These are phyloP conservation scores for Anguilla anguilla DNA, from an alignment of 2,797 vertebrate species.

Conservation along the genomic window DNA sequence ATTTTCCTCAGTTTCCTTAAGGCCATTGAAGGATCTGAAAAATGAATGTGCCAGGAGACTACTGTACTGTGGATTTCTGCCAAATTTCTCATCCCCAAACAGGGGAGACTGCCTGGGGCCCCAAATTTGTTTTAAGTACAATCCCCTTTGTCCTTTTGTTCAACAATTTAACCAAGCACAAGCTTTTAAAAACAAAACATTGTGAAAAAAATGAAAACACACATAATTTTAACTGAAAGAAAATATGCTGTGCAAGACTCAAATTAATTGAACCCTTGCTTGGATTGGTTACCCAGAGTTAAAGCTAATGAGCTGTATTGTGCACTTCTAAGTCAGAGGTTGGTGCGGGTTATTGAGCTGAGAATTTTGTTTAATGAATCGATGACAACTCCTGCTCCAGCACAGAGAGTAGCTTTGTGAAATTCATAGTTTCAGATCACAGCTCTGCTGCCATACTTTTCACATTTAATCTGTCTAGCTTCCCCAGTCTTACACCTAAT, in stretches of 20 bases:
- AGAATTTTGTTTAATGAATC: background rate
- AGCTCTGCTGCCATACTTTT: too few relatives aligned
- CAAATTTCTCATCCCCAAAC: constrained; percentile 1
- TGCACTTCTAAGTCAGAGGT: background rate
- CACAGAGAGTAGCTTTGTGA: too few relatives aligned
- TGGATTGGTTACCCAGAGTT: background rate
- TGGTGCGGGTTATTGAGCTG: background rate
- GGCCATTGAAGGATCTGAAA: background rate
- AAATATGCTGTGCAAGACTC: background rate
- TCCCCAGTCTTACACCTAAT: background rate
- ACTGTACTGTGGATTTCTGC: background rate
- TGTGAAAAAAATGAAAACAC: background rate
- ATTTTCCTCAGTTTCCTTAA: constrained; percentile 1
- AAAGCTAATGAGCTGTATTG: background rate
- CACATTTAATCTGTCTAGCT: background rate
- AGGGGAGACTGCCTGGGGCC: background rate
- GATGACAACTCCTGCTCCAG: background rate
- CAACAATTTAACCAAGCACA: background rate
- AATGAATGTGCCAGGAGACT: background rate
- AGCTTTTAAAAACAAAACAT: background rate
- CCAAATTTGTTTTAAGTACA: background rate
- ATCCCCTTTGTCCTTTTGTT: background rate
- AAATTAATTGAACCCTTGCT: background rate
- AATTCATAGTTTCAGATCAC: too few relatives aligned
- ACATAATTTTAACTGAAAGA: background rate